These are phyloP conservation scores for Lasioglossum malachurum DNA, from an alignment of 2,888 invertebrate species.

Conservation along the genomic window DNA sequence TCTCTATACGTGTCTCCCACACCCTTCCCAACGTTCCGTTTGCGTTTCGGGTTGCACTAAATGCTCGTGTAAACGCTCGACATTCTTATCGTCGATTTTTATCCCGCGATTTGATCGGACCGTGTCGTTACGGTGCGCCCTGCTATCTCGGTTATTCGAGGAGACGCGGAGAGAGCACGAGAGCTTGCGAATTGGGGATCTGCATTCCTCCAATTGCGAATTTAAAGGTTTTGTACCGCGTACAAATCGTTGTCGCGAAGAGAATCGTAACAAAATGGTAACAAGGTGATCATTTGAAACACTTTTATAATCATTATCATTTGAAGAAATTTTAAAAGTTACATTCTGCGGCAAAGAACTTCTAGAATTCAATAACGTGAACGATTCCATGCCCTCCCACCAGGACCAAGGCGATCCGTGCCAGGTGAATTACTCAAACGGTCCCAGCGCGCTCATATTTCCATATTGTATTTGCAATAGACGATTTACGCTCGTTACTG, in stretches of 20 bases:
- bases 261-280: neutral
- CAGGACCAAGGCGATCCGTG: slow-evolving; percentile 31
- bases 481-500: slow-evolving; percentile 44
- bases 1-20: slow-evolving; percentile 43
- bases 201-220: neutral
- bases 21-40: slow-evolving; percentile 37
- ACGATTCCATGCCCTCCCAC: slow-evolving; percentile 1
- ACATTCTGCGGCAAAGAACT: neutral
- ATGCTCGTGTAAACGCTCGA: slow-evolving; percentile 52
- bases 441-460: slow-evolving; percentile 7
- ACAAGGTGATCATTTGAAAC: too few species aligned
- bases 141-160: slow-evolving; percentile 4
- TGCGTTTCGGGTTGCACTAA: slow-evolving; percentile 46
- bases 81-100: slow-evolving; percentile 45
- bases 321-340: neutral
- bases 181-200: neutral
- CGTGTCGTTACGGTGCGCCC: neutral
- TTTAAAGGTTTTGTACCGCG: neutral
- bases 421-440: slow-evolving; percentile 12
- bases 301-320: too few species aligned
- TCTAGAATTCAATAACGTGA: neutral
- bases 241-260: neutral
- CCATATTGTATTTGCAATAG: slow-evolving; percentile 33
- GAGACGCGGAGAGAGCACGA: neutral
- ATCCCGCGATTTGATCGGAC: slow-evolving; percentile 2